Evolutionary conservation across 2,113 vertebrate species (phyloP).

Genomic region (Tympanuchus pallidicinctus): DNA sequence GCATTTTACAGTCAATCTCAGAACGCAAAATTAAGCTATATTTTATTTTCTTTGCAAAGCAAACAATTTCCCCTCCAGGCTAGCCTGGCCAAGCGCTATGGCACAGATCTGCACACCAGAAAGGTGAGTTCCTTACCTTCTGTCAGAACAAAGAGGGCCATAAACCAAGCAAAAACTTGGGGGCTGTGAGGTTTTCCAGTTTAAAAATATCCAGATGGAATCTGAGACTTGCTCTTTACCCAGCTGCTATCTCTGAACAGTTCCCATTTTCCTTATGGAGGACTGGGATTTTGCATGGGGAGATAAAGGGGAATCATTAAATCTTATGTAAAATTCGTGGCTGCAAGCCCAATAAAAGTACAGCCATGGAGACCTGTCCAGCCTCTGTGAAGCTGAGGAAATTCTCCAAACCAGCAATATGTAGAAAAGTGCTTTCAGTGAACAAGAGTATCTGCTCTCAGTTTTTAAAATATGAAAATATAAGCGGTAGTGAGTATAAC

Average conservation of each 20-base stretch:
- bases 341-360: constrained; percentile 29
- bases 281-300: not conserved
- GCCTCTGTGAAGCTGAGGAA: not conserved
- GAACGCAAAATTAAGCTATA: not conserved
- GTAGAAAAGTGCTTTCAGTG: not conserved
- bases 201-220: not conserved
- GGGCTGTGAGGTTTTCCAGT: not conserved
- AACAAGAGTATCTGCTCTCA: not conserved
- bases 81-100: not conserved
- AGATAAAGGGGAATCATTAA: not conserved
- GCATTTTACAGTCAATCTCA: constrained; percentile 14
- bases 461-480: not conserved
- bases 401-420: not conserved
- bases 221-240: not conserved
- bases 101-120: not conserved
- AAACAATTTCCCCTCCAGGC: not conserved
- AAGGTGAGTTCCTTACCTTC: not conserved
- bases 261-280: not conserved
- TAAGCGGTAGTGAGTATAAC: not conserved
- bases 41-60: not conserved
- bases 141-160: not conserved
- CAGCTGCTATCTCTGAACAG: not conserved
- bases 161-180: not conserved
- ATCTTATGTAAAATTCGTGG: constrained; percentile 9
- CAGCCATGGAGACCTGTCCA: not conserved